Base-by-base conservation (phyloP, 2,888 invertebrate genomes). In the Sminthurinus aureus region DNA sequence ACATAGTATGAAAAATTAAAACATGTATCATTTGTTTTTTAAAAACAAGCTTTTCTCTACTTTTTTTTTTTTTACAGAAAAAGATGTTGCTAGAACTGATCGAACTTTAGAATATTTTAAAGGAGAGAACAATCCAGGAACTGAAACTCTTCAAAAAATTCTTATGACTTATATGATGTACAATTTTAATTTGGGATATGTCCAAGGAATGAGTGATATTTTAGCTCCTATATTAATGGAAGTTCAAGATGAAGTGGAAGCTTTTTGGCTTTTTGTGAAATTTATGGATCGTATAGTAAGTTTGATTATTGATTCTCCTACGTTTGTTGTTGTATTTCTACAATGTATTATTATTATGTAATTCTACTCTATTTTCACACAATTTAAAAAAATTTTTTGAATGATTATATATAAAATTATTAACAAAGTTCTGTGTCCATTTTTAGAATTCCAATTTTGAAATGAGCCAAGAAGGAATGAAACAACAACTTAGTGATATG, bases 131-230 rank as follows among this genome's bases (percentile, higher is more conserved):
- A 98, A 98, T 91, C 94, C 95, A 0, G 98, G 99, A 91, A 91
- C 99, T 81, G 92, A 93, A 83, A 92, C 95, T 18, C 91, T 99
- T 3, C 94, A 96, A 88, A 97, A 98, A 89, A 96, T 99, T 87
- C 92, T 99, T 3, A 96, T 99, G 96, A 99, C 99, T 0, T 99
- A 99, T 90, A 95, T 97, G 67, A 98, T 99, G 98, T 98, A 97
- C 90, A 98, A 99, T 92, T 99, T 99, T 90, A 98, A 99, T 91
- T 92, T 99, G 89, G 99, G 97, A 18, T 97, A 96, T 89, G 96
- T 96, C 0, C 96, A 96, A 91, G 99, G 99, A 26, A 99, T 99
- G 99, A 98, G 97, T 89, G 99, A 99, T 91, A 92, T 99, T 79
- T 91, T 99, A 82, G 96, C 98, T 9, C 99, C 99, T 0, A 94